Conservation (phyloP, 2,113 vertebrate genomes). For the Hemibagrus wyckioides region DNA sequence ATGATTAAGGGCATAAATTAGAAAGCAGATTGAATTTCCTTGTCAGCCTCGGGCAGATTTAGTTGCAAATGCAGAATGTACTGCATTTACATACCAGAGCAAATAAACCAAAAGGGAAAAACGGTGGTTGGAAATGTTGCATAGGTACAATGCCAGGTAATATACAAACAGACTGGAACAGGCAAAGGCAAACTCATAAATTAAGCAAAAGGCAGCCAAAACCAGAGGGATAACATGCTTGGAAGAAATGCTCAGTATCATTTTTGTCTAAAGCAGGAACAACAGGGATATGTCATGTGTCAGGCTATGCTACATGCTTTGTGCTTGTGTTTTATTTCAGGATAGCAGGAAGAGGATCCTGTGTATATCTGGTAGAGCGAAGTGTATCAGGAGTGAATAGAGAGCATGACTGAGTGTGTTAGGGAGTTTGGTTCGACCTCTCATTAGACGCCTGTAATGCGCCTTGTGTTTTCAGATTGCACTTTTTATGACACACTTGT, state of each 20-base stretch:
- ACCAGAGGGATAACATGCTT: neutral
- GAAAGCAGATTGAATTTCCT: neutral
- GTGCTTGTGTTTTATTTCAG: neutral
- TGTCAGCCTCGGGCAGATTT: neutral
- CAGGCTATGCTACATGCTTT: neutral
- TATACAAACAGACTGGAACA: neutral
- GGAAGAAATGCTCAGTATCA: neutral
- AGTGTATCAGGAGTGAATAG: constrained; percentile 63
- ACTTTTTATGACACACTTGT: constrained; percentile 13
- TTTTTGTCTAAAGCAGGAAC: neutral
- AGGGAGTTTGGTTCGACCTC: constrained; percentile 58
- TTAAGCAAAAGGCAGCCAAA: neutral
- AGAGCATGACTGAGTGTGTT: constrained; percentile 63
- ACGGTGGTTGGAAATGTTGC: neutral
- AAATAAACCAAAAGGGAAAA: neutral
- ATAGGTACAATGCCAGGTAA: neutral
- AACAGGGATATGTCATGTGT: neutral
- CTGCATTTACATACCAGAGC: neutral
- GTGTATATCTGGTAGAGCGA: neutral
- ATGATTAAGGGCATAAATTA: neutral
- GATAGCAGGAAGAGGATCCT: neutral
- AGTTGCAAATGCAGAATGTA: neutral
- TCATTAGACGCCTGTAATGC: neutral
- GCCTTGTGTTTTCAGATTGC: constrained; percentile 15
- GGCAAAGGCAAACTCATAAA: too few species aligned